phyloP scores from a whole-genome alignment of 2,888 invertebrate species.

The Nebria salina region DNA sequence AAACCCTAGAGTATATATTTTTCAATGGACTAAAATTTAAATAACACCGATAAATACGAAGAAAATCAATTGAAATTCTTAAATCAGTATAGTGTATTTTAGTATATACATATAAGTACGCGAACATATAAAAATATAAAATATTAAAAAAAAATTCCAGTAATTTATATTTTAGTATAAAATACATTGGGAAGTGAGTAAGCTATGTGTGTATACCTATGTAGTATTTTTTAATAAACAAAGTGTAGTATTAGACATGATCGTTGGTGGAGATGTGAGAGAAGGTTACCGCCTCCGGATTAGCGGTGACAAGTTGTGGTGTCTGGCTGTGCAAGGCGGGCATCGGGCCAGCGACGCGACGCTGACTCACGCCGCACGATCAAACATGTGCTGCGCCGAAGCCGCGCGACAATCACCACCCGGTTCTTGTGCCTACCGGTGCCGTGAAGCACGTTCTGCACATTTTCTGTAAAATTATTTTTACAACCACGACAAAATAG shows the following conservation, averaged over 20 bases:
- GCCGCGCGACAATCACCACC: background rate
- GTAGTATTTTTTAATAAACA: background rate
- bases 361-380: conserved; percentile 50
- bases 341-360: conserved; percentile 55
- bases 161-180: background rate
- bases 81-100: too few species aligned
- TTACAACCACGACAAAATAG: conserved; percentile 14
- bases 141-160: background rate
- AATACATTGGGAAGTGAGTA: background rate
- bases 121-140: too few species aligned
- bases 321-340: conserved; percentile 54
- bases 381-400: conserved; percentile 17
- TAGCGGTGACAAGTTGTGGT: conserved; percentile 49
- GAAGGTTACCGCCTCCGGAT: conserved; percentile 25
- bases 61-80: too few species aligned
- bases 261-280: background rate
- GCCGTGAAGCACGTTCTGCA: background rate
- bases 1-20: too few species aligned
- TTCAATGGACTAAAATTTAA: too few species aligned
- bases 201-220: background rate
- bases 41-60: too few species aligned
- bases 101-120: too few species aligned
- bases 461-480: conserved; percentile 29
- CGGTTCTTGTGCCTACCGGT: too few species aligned
- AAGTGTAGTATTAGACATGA: background rate